Base-by-base conservation (phyloP, 1,140 invertebrate genomes). In the Oncopeltus fasciatus region DNA sequence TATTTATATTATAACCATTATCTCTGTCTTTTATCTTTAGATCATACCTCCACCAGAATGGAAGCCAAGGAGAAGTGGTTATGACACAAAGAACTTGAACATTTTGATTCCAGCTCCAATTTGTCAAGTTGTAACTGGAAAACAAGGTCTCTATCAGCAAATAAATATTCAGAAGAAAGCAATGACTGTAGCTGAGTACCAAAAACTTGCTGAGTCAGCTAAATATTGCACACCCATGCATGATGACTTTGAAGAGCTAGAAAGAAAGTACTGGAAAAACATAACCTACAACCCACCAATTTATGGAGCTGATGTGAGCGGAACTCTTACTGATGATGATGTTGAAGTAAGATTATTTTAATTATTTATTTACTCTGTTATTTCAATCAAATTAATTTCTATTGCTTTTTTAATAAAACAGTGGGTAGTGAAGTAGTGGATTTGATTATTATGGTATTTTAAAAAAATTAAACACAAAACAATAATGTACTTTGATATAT, bases 181-280 rank as follows among this genome's bases (percentile, higher is more conserved):
- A 0, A 89, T 98, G 83, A 87, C 83, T 1, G 85, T 97, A 0
- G 81, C 85, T 63, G 90, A 98, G 62, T 99, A 95, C 72, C 81
- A 85, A 62, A 83, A 88, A 46, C 69, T 97, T 66, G 94, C 95
- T 0, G 76, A 80, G 38, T 78, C 74, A 68, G 67, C 46, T 66
- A 79, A 85, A 61, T 93, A 93, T 71, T 80, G 78, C 53, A 93
- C 93, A 0, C 95, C 95, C 0, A 78, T 76, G 24, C 90, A 93
- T 73, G 85, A 85, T 66, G 90, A 93, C 69, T 94, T 87, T 74
- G 92, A 97, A 68, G 94, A 98, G 71, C 72, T 98, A 26, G 95
- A 98, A 71, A 75, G 94, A 18, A 96, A 95, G 69, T 99, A 97
- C 73, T 98, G 95, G 95, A 97, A 96, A 67, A 95, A 95, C 70